These are phyloP conservation scores for Notamacropus eugenii DNA, from an alignment of 2,797 vertebrate species.

Conservation along the genomic window DNA sequence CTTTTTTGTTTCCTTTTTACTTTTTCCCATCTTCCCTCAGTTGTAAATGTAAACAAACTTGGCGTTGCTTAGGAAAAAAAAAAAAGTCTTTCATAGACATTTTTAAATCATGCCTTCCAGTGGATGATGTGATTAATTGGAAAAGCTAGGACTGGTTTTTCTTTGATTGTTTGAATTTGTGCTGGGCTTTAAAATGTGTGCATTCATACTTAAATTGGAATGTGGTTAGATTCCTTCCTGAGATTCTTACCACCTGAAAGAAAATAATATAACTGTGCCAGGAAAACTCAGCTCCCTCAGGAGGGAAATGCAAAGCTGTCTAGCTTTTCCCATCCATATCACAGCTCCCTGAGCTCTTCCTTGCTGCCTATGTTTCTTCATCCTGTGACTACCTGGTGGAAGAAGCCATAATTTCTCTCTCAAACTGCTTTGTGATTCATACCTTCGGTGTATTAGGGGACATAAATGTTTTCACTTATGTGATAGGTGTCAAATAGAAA, in stretches of 20 bases:
- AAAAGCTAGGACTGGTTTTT: no score
- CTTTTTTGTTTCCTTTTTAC: no score
- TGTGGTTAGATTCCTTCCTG: not conserved
- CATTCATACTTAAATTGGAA: not conserved
- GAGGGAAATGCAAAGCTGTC: not conserved
- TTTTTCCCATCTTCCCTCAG: no score
- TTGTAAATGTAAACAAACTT: no score
- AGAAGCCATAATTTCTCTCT: not conserved
- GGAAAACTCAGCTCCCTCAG: not conserved
- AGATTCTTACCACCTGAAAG: constrained; percentile 3
- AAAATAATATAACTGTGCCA: constrained; percentile 2
- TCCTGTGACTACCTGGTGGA: not conserved
- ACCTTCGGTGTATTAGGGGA: constrained; percentile 21
- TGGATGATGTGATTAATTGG: no score
- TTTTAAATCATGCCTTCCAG: no score
- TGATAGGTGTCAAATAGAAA: not conserved
- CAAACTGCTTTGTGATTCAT: not conserved
- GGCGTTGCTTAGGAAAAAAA: no score
- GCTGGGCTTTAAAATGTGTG: not conserved
- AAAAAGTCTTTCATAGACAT: no score
- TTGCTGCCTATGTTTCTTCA: not conserved
- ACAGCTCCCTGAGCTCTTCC: not conserved
- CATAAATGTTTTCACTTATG: not conserved
- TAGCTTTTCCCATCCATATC: not conserved
- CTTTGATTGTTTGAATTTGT: not conserved